Base-by-base conservation (phyloP, 2,888 invertebrate species). In the Hanleya hanleyi region DNA sequence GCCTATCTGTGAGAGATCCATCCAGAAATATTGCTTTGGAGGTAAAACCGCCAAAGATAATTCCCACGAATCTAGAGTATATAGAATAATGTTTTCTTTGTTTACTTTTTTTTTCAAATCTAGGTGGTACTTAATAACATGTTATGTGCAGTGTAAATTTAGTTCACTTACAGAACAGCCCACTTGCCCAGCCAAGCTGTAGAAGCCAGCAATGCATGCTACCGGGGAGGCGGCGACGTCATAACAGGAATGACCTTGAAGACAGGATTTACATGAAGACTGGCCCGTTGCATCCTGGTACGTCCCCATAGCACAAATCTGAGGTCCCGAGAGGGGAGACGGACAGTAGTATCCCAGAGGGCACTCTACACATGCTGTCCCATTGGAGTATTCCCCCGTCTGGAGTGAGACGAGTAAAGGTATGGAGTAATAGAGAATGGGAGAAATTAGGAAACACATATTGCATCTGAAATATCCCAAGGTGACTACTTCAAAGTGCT, bases 341-440 rank as follows among this genome's bases (percentile, higher is more conserved):
- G 86, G 84, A 73, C 89, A 89, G 38, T 81, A 81, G 61, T 79
- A 85, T 1, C 89, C 89, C 5, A 76, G 80, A 26, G 84, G 82
- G 71, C 89, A 89, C 22, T 74, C 51, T 22, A 79, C 74, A 77
- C 89, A 89, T 1, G 65, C 51, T 5, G 83, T 83, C 6, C 84
- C 85, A 64, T 83, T 81, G 18, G 84, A 83, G 74, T 88, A 89
- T 67, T 87, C 78, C 15, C 89, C 89, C 75, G 73, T 65, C 89
- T 89, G 78, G 6, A 79, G n/a, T n/a, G n/a, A n/a, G n/a, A n/a
- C n/a, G n/a, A n/a, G n/a, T n/a, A n/a, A n/a, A n/a, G n/a, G n/a
- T n/a, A n/a, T n/a, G n/a, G n/a, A n/a, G n/a, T n/a, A n/a, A n/a
- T n/a, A n/a, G n/a, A n/a, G n/a, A n/a, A n/a, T n/a, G n/a, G n/a